Evolutionary conservation across 2,113 vertebrate genomes (phyloP).

Genomic region (Oophaga pumilio): DNA sequence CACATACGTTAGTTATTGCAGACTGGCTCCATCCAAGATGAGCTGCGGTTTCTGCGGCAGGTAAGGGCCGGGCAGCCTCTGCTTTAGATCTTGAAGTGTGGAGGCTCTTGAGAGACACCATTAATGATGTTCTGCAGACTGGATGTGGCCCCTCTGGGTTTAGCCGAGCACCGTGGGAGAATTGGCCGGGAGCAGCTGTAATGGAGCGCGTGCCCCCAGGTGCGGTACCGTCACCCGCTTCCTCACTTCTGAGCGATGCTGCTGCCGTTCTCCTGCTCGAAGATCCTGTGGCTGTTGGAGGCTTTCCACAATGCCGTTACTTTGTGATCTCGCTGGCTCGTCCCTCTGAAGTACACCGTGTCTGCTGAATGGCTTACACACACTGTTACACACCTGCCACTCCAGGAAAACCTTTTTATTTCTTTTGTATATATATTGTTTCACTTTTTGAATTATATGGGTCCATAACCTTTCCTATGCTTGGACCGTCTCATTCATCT

Average conservation of each 20-base stretch:
- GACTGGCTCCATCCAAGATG: conserved; percentile 8
- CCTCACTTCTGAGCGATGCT: conserved; percentile 27
- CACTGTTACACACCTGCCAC: conserved; percentile 3
- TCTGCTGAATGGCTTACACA: conserved; percentile 9
- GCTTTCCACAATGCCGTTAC: conserved; percentile 28
- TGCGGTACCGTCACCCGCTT: conserved; percentile 14
- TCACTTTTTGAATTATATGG: not conserved
- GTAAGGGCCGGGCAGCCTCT: conserved; percentile 32
- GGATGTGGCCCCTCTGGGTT: conserved; percentile 43
- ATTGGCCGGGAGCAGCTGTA: conserved; percentile 26
- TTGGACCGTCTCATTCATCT: not conserved
- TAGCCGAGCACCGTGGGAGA: conserved; percentile 24
- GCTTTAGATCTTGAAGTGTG: conserved; percentile 45
- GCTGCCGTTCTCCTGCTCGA: conserved; percentile 11
- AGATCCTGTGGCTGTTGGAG: conserved; percentile 16
- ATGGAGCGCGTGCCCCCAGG: conserved; percentile 19
- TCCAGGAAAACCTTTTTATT: not conserved
- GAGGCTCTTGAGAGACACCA: conserved; percentile 46
- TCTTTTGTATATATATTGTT: not conserved
- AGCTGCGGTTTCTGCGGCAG: conserved; percentile 44
- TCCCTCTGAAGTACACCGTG: conserved; percentile 9
- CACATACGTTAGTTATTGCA: conserved; percentile 1
- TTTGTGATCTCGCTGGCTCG: conserved; percentile 10
- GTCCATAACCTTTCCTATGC: not conserved
- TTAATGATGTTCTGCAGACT: conserved; percentile 56